Base-by-base conservation (phyloP, 2,888 invertebrate species). In the Microchrysa polita region DNA sequence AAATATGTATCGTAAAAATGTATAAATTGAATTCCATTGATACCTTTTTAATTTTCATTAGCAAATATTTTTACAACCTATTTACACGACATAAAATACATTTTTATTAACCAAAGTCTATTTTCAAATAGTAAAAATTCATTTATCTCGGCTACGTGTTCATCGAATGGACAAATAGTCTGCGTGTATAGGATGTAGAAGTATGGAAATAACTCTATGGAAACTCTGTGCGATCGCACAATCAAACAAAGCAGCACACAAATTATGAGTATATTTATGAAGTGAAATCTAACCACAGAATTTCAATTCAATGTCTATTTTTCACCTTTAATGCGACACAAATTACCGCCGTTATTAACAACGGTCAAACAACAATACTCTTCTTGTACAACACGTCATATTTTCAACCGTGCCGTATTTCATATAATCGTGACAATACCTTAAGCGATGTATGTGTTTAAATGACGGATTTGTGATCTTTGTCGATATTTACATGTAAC, bases 261-360 rank as follows among this genome's bases (percentile, higher is more conserved):
- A 22, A 65, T 20, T 65, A 44, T 34, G 27, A n/a, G 44, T 63
- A 9, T 65, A 65, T 22, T 44, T 20, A 22, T 16, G 22, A 48
- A 74, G 59, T 74, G 74, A 74, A 74, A 74, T 71, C 53, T 59
- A 57, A 72, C 72, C 72, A 60, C 72, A 52, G 72, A 72, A 72
- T 72, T 72, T 60, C 72, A 72, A 72, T 72, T 72, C 23, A 59
- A 72, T n/a, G 27, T 40, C 55, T 22, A 73, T 73, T 61, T 73
- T 34, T 72, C 72, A 72, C 72, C 72, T 72, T 53, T 73, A 73
- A 73, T 73, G 48, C 72, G 72, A 73, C 72, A 73, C 59, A 61
- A 73, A 73, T 73, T 61, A 22, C 53, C 63, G 60, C 22, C 16
- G 53, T 23, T n/a, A 73, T 48, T 42, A 72, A 60, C 61, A 59